Percentiles rank a stretch among this genome's conserved stretches.
Evolutionary conservation across 1,140 invertebrate genomes (phyloP).

Genomic region (Drosophila leontia): DNA sequence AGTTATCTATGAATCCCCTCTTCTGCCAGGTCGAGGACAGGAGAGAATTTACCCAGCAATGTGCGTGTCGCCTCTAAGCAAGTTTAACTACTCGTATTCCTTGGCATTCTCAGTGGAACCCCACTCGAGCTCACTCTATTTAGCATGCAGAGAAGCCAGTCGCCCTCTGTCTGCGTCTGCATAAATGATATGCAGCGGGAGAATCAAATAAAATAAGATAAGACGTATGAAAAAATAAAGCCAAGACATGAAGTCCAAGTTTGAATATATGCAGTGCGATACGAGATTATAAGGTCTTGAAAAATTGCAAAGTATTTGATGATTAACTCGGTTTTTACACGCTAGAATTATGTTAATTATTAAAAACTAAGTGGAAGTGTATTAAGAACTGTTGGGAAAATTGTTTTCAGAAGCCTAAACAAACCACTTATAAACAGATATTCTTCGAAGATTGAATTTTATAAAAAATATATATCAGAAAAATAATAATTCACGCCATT

Average conservation of each 20-base stretch:
- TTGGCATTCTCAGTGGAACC: conserved; percentile 28
- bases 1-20: background rate
- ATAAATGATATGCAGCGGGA: conserved; percentile 30
- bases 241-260: conserved; percentile 11
- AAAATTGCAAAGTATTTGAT: background rate
- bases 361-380: background rate
- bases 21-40: background rate
- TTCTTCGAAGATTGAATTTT: background rate
- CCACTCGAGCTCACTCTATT: conserved; percentile 39
- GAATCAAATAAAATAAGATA: conserved; percentile 29
- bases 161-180: conserved; percentile 16
- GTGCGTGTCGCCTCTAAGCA: conserved; percentile 55
- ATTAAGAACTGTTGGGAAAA: background rate
- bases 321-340: background rate
- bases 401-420: background rate
- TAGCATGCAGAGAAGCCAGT: conserved; percentile 62
- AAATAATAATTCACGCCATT: background rate
- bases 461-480: background rate
- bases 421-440: background rate
- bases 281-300: conserved; percentile 6
- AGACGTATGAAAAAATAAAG: background rate
- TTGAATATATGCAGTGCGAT: conserved; percentile 26
- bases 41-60: conserved; percentile 24
- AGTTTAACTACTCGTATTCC: conserved; percentile 54
- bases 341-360: background rate